Conservation (phyloP, 2,888 invertebrate species). For the Nebria brevicollis region DNA sequence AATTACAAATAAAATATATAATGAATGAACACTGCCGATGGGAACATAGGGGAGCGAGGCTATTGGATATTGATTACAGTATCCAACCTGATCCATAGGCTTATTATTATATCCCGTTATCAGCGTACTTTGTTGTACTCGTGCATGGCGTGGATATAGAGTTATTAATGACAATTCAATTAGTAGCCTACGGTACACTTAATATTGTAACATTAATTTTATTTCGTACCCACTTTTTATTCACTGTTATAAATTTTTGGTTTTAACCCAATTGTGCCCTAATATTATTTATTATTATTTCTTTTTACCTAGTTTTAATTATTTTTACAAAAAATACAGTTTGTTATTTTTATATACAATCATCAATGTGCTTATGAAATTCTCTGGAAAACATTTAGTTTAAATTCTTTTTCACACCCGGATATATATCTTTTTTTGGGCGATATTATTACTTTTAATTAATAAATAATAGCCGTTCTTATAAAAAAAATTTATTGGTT, state of each 20-base stretch:
- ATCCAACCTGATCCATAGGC: slow-evolving; percentile 11
- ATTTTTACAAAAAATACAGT: too few relatives aligned
- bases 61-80: slow-evolving; percentile 33
- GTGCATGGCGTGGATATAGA: slow-evolving; percentile 24
- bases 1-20: neutral
- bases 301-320: neutral
- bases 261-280: neutral
- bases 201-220: slow-evolving; percentile 33
- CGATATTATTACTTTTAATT: too few relatives aligned
- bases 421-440: too few relatives aligned
- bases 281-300: neutral
- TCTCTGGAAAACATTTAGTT: too few relatives aligned
- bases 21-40: neutral
- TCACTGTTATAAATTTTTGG: neutral
- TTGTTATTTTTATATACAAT: too few relatives aligned
- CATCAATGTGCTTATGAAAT: too few relatives aligned
- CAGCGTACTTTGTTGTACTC: slow-evolving; percentile 38
- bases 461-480: too few relatives aligned
- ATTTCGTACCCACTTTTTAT: slow-evolving; percentile 16
- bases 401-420: too few relatives aligned
- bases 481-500: too few relatives aligned
- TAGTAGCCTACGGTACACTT: slow-evolving; percentile 26
- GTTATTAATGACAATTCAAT: slow-evolving; percentile 42
- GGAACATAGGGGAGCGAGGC: neutral
- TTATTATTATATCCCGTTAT: slow-evolving; percentile 44